phyloP scores from a whole-genome alignment of 1,140 invertebrate species.

The Drosophila ironensis region DNA sequence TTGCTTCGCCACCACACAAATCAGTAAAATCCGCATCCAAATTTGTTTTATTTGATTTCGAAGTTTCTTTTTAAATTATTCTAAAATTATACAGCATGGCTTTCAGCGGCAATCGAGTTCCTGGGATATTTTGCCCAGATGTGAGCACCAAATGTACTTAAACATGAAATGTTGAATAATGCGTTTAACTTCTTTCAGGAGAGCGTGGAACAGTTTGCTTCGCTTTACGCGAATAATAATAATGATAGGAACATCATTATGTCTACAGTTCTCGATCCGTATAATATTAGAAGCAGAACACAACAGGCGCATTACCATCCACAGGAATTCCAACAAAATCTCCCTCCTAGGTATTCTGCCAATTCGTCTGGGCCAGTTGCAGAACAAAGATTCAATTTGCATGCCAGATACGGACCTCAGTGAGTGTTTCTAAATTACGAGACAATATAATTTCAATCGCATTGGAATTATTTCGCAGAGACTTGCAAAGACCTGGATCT shows the following conservation, averaged over 20 bases:
- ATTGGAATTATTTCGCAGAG: not conserved
- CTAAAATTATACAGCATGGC: slow-evolving; percentile 12
- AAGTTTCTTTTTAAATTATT: not conserved
- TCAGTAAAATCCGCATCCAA: not conserved
- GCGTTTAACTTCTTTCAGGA: slow-evolving; percentile 1
- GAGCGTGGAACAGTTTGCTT: slow-evolving; percentile 19
- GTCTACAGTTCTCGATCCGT: not conserved
- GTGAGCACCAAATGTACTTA: not conserved
- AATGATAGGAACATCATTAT: slow-evolving; percentile 1
- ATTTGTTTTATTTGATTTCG: not conserved
- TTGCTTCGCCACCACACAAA: not conserved
- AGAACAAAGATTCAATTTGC: not conserved
- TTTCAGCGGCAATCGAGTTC: not conserved
- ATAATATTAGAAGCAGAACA: not conserved
- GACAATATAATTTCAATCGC: not conserved
- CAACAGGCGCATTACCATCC: not conserved
- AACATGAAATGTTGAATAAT: not conserved
- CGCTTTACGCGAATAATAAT: slow-evolving; percentile 9
- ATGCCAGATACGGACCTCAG: not conserved
- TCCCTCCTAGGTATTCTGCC: not conserved
- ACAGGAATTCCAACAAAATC: not conserved
- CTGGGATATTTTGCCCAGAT: slow-evolving; percentile 19
- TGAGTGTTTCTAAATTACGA: not conserved
- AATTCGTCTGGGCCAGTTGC: not conserved
- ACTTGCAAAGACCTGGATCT: not conserved